These are phyloP conservation scores for Luffia ferchaultella DNA, from an alignment of 2,888 invertebrate genomes.

Conservation along the genomic window DNA sequence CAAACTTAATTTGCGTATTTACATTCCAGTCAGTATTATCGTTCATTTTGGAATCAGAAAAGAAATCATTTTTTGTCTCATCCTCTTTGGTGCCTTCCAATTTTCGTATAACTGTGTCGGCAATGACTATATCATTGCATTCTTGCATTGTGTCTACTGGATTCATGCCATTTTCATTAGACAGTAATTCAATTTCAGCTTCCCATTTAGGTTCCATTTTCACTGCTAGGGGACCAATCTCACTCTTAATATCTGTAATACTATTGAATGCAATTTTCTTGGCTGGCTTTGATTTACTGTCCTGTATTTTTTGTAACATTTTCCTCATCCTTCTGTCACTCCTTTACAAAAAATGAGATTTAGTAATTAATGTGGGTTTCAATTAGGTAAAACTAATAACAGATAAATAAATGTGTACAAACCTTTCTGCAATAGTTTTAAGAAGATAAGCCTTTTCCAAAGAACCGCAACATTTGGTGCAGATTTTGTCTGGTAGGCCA, in stretches of 20 bases:
- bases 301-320: constrained; percentile 28
- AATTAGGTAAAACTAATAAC: not conserved
- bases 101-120: constrained; percentile 54
- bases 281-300: constrained; percentile 27
- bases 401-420: constrained; percentile 10
- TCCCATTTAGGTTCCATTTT: constrained; percentile 56
- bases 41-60: constrained; percentile 15
- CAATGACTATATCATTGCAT: constrained; percentile 46
- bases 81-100: constrained; percentile 30
- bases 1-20: not conserved
- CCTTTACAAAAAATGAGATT: constrained; percentile 21
- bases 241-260: constrained; percentile 55
- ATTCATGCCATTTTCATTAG: constrained; percentile 20
- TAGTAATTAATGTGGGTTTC: not conserved
- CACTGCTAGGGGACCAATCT: constrained; percentile 44
- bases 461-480: constrained; percentile 47
- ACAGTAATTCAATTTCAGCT: constrained; percentile 43
- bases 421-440: constrained; percentile 59
- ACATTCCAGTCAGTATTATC: not conserved
- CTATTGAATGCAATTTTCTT: constrained; percentile 59
- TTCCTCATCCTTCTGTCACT: constrained; percentile 48
- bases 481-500: constrained; percentile 57
- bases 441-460: constrained; percentile 55
- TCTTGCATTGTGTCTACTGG: constrained; percentile 34
- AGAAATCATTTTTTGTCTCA: not conserved